Conservation (phyloP, 1,140 invertebrate genomes). For the Acromyrmex heyeri region DNA sequence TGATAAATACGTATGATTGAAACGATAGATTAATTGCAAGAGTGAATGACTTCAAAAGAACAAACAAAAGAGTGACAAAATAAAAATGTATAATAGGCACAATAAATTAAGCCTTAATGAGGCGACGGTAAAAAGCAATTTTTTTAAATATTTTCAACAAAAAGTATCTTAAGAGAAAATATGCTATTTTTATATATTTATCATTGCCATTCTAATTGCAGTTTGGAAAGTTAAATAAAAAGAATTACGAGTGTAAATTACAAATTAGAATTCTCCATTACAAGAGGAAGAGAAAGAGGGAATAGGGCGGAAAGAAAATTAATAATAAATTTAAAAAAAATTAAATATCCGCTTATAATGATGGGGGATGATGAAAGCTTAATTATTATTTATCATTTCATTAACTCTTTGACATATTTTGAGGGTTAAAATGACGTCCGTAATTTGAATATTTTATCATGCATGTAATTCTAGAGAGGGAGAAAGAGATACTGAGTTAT, state of each 20-base stretch:
- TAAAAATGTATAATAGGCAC: not conserved
- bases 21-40: not conserved
- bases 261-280: not conserved
- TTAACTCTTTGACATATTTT: not conserved
- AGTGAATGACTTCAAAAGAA: not conserved
- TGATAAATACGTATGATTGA: constrained; percentile 12
- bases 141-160: not conserved
- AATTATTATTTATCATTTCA: constrained; percentile 17
- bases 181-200: not conserved
- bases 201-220: not conserved
- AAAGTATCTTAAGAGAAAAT: not conserved
- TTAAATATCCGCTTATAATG: not conserved
- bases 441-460: not conserved
- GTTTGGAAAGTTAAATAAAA: not conserved
- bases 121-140: not conserved
- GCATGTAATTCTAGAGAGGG: not conserved
- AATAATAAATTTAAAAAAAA: not conserved
- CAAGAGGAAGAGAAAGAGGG: not conserved
- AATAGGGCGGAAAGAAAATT: not conserved
- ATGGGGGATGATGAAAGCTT: not conserved
- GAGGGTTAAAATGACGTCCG: not conserved
- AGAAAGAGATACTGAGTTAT: not conserved
- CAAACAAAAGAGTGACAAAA: not conserved
- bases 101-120: constrained; percentile 5
- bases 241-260: not conserved